Conservation (phyloP, 2,888 invertebrate genomes). For the Nemotelus nigrinus region DNA sequence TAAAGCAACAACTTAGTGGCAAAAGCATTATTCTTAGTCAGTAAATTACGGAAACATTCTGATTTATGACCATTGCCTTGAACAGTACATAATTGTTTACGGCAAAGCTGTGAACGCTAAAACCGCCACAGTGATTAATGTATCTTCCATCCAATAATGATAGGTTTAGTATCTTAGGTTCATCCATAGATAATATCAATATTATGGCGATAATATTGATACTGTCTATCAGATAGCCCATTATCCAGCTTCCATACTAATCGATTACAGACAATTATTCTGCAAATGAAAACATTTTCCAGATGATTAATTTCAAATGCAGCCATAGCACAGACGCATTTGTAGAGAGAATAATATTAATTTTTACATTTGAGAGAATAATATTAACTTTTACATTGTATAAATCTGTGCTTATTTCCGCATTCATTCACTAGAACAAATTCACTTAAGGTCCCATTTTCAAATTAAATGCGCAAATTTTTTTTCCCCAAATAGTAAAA, state of each 20-base stretch:
- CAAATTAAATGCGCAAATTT: no score
- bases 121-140: conserved; percentile 27
- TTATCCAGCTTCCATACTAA: no score
- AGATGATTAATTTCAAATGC: conserved; percentile 13
- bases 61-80: conserved; percentile 32
- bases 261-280: background rate
- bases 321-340: background rate
- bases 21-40: conserved; percentile 5
- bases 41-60: conserved; percentile 26
- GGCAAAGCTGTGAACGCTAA: conserved; percentile 15
- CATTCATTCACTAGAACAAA: no score
- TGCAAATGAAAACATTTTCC: background rate
- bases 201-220: background rate
- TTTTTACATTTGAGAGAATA: no score
- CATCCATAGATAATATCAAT: background rate
- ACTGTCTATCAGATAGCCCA: background rate
- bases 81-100: conserved; percentile 36
- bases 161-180: no score
- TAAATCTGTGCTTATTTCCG: no score
- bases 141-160: background rate
- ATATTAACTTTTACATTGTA: no score
- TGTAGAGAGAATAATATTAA: no score
- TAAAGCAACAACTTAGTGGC: conserved; percentile 25
- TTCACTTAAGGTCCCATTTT: no score
- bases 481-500: no score